A percentile compares a stretch with the other conserved stretches of the same genome.
Evolutionary conservation across 1,140 invertebrate species (phyloP).

Genomic region (Goniozus legneri): DNA sequence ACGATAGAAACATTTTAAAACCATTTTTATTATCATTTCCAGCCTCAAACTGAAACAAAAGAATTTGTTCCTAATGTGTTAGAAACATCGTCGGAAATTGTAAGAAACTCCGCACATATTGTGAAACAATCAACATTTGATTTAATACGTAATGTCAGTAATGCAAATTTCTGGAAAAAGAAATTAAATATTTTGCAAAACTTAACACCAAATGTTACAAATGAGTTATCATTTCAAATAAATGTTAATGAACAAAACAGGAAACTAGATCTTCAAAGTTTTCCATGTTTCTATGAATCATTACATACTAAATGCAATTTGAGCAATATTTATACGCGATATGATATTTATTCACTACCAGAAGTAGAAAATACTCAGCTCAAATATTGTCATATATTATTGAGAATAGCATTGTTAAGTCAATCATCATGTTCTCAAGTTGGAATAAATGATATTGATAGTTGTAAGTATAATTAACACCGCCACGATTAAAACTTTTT

Average conservation of each 20-base stretch:
- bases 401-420: constrained; percentile 45
- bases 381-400: constrained; percentile 45
- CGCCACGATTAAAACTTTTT: constrained; percentile 1
- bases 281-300: constrained; percentile 49
- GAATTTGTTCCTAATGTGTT: constrained; percentile 50
- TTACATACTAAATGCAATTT: constrained; percentile 32
- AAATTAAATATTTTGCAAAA: constrained; percentile 24
- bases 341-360: constrained; percentile 40
- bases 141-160: constrained; percentile 43
- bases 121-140: constrained; percentile 46
- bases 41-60: constrained; percentile 41
- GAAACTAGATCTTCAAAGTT: constrained; percentile 36
- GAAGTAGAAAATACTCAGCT: constrained; percentile 39
- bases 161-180: constrained; percentile 44
- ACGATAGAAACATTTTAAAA: background rate
- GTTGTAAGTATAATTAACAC: constrained; percentile 34
- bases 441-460: constrained; percentile 42
- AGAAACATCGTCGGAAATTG: constrained; percentile 45
- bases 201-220: constrained; percentile 22
- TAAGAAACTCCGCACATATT: constrained; percentile 45
- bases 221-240: constrained; percentile 16
- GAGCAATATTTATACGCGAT: constrained; percentile 42
- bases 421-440: constrained; percentile 45
- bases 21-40: constrained; percentile 16
- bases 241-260: constrained; percentile 15